Conservation (phyloP, 2,797 vertebrate species). For the Periparus ater region DNA sequence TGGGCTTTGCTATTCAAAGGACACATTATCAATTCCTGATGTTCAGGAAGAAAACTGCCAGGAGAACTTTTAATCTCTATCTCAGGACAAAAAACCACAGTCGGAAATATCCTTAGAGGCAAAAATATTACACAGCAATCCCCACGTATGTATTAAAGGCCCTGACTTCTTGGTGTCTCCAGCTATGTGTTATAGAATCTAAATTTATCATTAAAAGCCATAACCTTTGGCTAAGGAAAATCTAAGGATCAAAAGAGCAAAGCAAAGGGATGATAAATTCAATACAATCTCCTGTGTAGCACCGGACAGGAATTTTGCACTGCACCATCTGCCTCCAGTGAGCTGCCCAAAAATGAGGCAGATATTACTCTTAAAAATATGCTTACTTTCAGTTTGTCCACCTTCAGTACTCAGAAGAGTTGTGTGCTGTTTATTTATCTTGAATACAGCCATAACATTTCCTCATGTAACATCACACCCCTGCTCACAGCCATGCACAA, state of each 20-base stretch:
- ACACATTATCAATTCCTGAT: background rate
- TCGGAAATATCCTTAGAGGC: background rate
- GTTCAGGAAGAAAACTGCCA: background rate
- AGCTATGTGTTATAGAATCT: background rate
- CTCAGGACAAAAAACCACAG: background rate
- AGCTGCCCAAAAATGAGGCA: background rate
- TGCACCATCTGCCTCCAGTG: background rate
- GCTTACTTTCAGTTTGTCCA: background rate
- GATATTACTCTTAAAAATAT: background rate
- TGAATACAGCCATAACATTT: background rate
- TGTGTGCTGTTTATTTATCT: background rate
- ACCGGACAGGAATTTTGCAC: background rate
- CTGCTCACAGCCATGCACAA: background rate
- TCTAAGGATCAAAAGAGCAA: background rate
- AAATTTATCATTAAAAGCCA: background rate
- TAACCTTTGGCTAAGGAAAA: background rate
- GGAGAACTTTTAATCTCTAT: background rate
- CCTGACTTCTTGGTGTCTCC: background rate
- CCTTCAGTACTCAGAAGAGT: background rate
- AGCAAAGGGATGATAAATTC: background rate
- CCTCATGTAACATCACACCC: accelerated
- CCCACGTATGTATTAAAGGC: background rate
- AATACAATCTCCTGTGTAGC: background rate
- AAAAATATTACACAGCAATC: background rate
- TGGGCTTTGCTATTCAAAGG: background rate